A percentile compares a stretch with the other conserved stretches of the same genome.
These are phyloP conservation scores for Pseudotriccus pelzelni DNA, from an alignment of 2,797 vertebrate species.

Conservation along the genomic window DNA sequence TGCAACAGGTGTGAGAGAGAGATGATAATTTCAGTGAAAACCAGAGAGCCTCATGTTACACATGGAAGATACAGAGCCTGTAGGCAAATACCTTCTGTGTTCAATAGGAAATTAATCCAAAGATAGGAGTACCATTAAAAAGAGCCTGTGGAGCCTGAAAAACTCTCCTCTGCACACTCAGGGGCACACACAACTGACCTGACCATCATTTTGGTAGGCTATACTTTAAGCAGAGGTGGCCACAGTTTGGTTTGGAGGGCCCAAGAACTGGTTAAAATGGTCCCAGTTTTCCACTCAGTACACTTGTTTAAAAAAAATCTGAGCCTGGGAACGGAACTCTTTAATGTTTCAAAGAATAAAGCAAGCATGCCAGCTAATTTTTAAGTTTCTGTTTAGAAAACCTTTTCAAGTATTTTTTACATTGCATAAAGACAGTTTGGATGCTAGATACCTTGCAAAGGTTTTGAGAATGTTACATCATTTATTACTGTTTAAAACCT, in stretches of 20 bases:
- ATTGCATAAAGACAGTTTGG: background rate
- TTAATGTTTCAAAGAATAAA: background rate
- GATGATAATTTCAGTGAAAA: background rate
- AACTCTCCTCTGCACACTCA: background rate
- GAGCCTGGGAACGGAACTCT: background rate
- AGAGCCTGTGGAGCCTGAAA: background rate
- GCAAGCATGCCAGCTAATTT: background rate
- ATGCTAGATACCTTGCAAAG: background rate
- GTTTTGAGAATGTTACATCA: constrained; percentile 26
- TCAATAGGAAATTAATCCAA: background rate
- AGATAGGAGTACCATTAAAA: background rate
- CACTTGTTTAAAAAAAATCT: background rate
- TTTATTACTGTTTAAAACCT: constrained; percentile 42
- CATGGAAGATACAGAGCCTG: background rate
- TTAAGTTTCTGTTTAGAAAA: background rate
- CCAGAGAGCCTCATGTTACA: background rate
- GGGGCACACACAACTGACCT: background rate
- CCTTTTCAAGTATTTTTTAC: background rate
- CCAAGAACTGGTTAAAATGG: background rate
- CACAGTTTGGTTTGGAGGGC: background rate
- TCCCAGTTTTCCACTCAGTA: background rate
- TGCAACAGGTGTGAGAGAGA: background rate
- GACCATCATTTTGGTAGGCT: background rate
- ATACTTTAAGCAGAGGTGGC: background rate
- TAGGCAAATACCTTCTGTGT: background rate